These are phyloP conservation scores for Grus americana DNA, from an alignment of 2,113 vertebrate genomes.

Conservation along the genomic window DNA sequence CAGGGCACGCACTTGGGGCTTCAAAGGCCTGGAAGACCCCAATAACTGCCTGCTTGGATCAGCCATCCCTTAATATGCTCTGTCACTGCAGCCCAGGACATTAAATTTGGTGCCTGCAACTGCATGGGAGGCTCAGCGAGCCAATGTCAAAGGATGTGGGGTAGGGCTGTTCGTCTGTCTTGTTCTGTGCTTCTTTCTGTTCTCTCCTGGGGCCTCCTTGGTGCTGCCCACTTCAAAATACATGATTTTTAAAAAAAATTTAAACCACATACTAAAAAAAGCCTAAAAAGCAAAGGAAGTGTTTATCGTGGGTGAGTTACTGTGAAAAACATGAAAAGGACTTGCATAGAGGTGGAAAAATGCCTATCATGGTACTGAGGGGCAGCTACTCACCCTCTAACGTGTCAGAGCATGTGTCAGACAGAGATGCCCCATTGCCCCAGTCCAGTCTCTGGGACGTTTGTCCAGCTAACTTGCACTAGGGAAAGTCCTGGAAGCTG, in stretches of 20 bases:
- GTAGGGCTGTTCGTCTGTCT: accelerated
- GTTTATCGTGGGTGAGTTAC: background rate
- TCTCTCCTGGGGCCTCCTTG: background rate
- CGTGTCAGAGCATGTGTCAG: background rate
- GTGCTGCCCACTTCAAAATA: background rate
- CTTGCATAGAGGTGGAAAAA: background rate
- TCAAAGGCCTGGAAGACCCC: background rate
- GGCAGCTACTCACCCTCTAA: background rate
- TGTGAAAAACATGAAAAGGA: background rate
- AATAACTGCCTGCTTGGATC: background rate
- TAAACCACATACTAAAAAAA: background rate
- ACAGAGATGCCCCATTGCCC: background rate
- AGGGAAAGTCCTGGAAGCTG: background rate
- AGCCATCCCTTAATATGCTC: background rate
- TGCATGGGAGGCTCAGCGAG: accelerated
- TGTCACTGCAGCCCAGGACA: background rate
- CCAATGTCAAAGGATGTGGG: background rate
- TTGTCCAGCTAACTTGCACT: background rate
- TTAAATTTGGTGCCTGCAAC: background rate
- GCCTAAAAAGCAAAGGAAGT: background rate
- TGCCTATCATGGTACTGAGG: background rate
- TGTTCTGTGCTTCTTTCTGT: background rate
- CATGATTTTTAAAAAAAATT: background rate
- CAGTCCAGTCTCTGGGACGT: background rate
- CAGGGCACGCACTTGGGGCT: background rate